Base-by-base conservation (phyloP, 2,888 invertebrate species). In the Microdon myrmicae region DNA sequence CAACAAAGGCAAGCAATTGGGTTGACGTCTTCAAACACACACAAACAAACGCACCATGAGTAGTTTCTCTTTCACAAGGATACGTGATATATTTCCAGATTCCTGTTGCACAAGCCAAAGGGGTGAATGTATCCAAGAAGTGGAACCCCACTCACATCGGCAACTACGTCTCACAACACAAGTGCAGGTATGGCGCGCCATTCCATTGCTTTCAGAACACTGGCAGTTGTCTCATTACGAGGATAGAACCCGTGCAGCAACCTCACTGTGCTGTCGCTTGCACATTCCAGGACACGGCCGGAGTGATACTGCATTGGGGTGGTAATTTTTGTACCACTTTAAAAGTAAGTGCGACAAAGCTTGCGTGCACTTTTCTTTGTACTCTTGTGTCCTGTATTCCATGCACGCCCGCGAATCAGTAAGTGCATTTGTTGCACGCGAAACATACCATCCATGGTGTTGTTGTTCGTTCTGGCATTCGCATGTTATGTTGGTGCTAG, bases 161-260 rank as follows among this genome's bases (percentile, higher is more conserved):
- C 31, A 20, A 16, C 32, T 10, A 19, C 32, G 38, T 23, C 6
- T 38, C 26, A 43, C 56, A 58, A 51, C 49, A 58, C 49, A 51
- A 49, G 51, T 32, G 35, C 16, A 17, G 9, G 17, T 6, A 32
- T 34, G 26, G 20, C 2, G 31, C 16, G 2, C 19, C 28, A 22
- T 51, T 31, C 32, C 41, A 20, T 14, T 26, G 34, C 38, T 20
- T 23, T 22, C 16, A 20, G 17, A 41, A 34, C 43, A 28, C 25
- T 39, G 45, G 41, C 41, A 51, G 56, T 58, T 58, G 43, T 41
- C 58, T 58, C 38, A 64, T 47, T 64, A 53, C n/a, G n/a, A n/a
- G n/a, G n/a, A n/a, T 53, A 53, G 47, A 34, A 47, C 58, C 58
- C 58, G 64, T 64, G 58, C 64, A 64, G 48, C 64, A 64, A 64